Conservation (phyloP, 2,113 vertebrate species). For the Thalassarche chlororhynchos region DNA sequence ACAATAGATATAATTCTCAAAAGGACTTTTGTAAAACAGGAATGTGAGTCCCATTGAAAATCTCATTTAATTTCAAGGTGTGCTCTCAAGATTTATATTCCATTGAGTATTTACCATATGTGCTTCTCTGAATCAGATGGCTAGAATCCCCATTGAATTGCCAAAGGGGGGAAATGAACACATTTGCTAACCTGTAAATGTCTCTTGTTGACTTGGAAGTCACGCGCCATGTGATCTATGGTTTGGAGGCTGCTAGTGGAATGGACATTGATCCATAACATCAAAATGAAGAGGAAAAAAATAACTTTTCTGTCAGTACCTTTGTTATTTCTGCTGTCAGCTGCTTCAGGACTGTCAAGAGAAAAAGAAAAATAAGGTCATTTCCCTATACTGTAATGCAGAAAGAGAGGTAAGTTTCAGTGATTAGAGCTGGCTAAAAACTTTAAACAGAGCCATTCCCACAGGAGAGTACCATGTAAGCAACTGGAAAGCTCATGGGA, state of each 20-base stretch:
- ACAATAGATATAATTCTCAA: conserved; percentile 30
- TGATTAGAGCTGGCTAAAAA: background rate
- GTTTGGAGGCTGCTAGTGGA: conserved; percentile 12
- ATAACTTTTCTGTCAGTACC: background rate
- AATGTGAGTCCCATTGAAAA: conserved; percentile 17
- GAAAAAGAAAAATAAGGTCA: conserved; percentile 33
- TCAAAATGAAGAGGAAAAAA: conserved; percentile 33
- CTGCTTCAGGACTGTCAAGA: background rate
- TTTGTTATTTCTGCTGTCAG: conserved; percentile 41
- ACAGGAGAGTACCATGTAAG: background rate
- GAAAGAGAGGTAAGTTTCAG: background rate
- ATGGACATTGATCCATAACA: conserved; percentile 33
- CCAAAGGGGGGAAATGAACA: conserved; percentile 26
- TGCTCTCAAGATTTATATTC: conserved; percentile 61
- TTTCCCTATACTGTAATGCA: background rate
- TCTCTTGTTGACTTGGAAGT: conserved; percentile 49
- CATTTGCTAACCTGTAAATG: conserved; percentile 50
- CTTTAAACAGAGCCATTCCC: background rate
- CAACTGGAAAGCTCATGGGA: background rate
- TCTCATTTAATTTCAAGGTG: conserved; percentile 56
- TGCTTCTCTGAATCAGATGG: conserved; percentile 56
- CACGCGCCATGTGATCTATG: background rate
- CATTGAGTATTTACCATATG: conserved; percentile 64
- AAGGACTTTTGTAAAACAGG: conserved; percentile 26
- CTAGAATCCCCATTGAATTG: conserved; percentile 6